A percentile compares a stretch with the other conserved stretches of the same genome.
phyloP scores from a whole-genome alignment of 2,888 invertebrate genomes.

The Stratiomys singularior region DNA sequence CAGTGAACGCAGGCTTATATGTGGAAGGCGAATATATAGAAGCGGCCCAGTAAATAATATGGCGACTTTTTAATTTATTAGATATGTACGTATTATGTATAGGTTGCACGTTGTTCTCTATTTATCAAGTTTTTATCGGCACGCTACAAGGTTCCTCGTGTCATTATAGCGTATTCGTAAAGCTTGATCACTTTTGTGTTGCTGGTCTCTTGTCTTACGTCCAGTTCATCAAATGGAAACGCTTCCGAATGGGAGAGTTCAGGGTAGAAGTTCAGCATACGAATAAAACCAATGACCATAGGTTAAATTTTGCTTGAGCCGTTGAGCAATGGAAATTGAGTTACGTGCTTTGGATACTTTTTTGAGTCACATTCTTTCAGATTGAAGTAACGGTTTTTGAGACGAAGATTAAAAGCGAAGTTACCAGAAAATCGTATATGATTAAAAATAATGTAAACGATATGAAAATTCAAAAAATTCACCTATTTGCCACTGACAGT shows the following conservation, averaged over 20 bases:
- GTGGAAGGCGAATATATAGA: neutral
- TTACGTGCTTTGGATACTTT: too few relatives aligned
- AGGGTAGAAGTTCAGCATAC: neutral
- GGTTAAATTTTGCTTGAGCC: neutral
- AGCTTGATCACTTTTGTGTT: slow-evolving; percentile 30
- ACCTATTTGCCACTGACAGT: too few relatives aligned
- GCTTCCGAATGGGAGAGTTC: neutral
- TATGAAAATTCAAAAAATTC: too few relatives aligned
- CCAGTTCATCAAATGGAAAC: neutral
- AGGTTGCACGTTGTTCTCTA: neutral
- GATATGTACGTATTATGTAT: too few relatives aligned
- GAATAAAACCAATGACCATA: neutral
- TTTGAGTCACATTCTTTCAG: too few relatives aligned
- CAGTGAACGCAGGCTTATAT: neutral
- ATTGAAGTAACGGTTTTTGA: too few relatives aligned
- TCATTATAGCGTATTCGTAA: slow-evolving; percentile 5
- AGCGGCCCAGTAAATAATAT: neutral
- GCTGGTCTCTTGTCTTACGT: neutral
- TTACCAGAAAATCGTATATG: too few relatives aligned
- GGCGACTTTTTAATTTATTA: slow-evolving; percentile 16
- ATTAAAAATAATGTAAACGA: too few relatives aligned
- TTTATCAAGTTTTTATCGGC: neutral
- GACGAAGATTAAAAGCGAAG: too few relatives aligned
- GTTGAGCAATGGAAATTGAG: neutral
- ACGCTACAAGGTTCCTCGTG: slow-evolving; percentile 15